Base-by-base conservation (phyloP, 2,113 vertebrate species). In the Nestor notabilis region DNA sequence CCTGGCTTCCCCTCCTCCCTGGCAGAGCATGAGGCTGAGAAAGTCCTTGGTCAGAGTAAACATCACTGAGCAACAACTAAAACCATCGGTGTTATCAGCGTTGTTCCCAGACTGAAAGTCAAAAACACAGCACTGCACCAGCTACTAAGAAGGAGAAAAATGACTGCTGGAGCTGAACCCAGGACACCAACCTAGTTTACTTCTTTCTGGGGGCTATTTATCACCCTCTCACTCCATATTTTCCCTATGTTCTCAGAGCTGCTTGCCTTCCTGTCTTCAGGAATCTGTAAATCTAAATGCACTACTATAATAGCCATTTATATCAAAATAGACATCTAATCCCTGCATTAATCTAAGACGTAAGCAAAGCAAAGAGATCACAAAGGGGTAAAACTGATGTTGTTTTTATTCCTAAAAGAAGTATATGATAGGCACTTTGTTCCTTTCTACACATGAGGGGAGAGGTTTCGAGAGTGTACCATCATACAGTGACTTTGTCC, bases 401-500 rank as follows among this genome's bases (percentile, higher is more conserved):
- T 0, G 1, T 84, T 64, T 84, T 75, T 87, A 19, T 79, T 93
- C 43, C 21, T 66, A 12, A 58, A 81, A 92, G 17, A 50, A 20
- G 4, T 8, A 20, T 19, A n/a, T 17, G 35, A 33, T 31, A 23
- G 0, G 0, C 7, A 2, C 14, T 56, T 69, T n/a, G 1, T 82
- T 31, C 13, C 39, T 76, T 43, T 68, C 37, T 49, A 18, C 3
- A 1, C 5, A 11, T 6, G 21, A 5, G 3, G 3, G 5, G 2
- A 17, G 20, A 64, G 5, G 5, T 17, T 74, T 74, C 29, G 13
- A 16, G 9, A 70, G 6, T 24, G 52, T 9, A 33, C 0, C 0
- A 7, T 17, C 16, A 41, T 23, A 27, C 23, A 65, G 29, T 21
- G 33, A 13, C 23, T 75, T 64, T 68, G 9, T 61, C 33, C 31